Percentiles rank a stretch among this genome's conserved stretches.
Evolutionary conservation across 1,140 invertebrate genomes (phyloP).

Genomic region (Ridgeia piscesae): DNA sequence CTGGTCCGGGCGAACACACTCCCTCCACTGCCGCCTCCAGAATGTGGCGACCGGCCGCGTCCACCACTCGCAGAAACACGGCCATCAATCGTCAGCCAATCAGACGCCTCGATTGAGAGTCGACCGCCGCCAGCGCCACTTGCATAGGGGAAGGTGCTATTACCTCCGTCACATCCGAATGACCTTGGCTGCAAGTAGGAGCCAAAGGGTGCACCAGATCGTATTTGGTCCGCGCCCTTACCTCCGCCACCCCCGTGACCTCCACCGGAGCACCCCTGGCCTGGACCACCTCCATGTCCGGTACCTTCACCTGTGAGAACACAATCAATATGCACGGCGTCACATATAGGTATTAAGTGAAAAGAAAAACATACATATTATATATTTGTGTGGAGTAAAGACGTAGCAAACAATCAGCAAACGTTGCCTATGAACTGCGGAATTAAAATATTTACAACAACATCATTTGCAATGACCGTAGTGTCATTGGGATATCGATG

Average conservation of each 20-base stretch:
- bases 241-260: constrained; percentile 48
- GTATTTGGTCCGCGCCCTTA: constrained; percentile 38
- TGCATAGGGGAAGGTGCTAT: constrained; percentile 39
- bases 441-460: too few species aligned
- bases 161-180: constrained; percentile 45
- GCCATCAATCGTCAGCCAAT: constrained; percentile 19
- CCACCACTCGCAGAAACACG: constrained; percentile 35
- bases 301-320: not conserved
- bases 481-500: too few species aligned
- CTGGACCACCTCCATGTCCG: constrained; percentile 20
- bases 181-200: constrained; percentile 39
- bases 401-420: too few species aligned
- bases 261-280: constrained; percentile 40
- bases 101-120: constrained; percentile 32
- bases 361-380: not conserved
- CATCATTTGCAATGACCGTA: too few species aligned
- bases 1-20: constrained; percentile 37
- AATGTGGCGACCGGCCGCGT: constrained; percentile 34
- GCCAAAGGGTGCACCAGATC: constrained; percentile 38
- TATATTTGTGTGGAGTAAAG: not conserved
- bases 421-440: too few species aligned
- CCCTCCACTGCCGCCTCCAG: constrained; percentile 46
- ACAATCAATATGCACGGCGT: not conserved
- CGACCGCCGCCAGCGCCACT: constrained; percentile 41
- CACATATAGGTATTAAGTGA: not conserved